Base-by-base conservation (phyloP, 2,797 vertebrate genomes). In the Pangasius krempfi region DNA sequence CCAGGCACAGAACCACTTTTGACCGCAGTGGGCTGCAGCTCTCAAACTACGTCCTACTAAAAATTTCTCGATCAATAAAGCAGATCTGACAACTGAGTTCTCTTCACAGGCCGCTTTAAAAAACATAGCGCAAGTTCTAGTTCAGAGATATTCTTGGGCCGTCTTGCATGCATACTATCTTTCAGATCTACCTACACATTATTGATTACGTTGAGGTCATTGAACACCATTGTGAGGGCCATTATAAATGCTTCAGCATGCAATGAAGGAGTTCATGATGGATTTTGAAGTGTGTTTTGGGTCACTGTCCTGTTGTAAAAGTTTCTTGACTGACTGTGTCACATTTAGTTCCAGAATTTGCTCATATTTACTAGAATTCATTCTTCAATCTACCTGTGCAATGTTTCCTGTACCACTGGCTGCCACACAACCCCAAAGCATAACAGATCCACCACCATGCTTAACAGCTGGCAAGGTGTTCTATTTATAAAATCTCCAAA, bases 51-150 rank as follows among this genome's bases (percentile, higher is more conserved):
- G 2, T 81, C 68, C 84, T 37, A 83, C 84, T 73, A 25, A 89
- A 80, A 75, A 44, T 58, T 86, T 58, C 75, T 40, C 5, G 70
- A 89, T 90, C 91, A 76, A 89, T 90, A 73, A 64, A 82, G 64
- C 76, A n/a, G 40, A 56, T 12, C 64, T 25, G 12, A n/a, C 12
- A 52, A 27, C 2, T 40, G 22, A 27, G 20, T 25, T 40, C 14
- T 30, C 70, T 72, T 72, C n/a, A 2, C 30, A 2, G 33, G 30
- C 30, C 2, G 25, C 25, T n/a, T 64, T n/a, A 33, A 18, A 70
- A 68, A 64, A 25, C 20, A 25, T 20, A 25, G 27, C 18, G 2
- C 68, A 8, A 40, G 22, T 7, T 50, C 44, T 50, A 27, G 20
- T 73, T 25, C 40, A 0, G 70, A 44, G 70, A 44, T 73, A 9